A percentile compares a stretch with the other conserved stretches of the same genome.
Conservation (phyloP, 2,888 invertebrate species). For the Heliconius erato region DNA sequence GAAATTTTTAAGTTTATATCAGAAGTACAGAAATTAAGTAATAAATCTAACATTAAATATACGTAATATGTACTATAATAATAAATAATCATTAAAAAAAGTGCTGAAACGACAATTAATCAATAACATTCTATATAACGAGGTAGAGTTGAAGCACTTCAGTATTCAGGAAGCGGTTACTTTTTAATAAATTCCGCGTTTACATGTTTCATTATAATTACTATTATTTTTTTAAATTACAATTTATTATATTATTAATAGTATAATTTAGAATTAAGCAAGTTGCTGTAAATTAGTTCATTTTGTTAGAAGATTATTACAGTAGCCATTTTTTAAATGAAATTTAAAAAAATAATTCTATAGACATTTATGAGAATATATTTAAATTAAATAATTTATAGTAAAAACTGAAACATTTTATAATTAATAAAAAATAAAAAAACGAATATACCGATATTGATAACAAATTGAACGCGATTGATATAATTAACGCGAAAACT, state of each 20-base stretch:
- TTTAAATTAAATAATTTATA: neutral
- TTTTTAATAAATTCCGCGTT: slow-evolving; percentile 29
- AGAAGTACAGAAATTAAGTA: too few species aligned
- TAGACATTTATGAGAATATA: too few species aligned
- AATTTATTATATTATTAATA: neutral
- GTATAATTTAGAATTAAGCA: neutral
- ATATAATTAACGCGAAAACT: neutral
- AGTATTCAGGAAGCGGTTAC: slow-evolving; percentile 37
- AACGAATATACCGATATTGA: too few species aligned
- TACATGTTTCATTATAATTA: slow-evolving; percentile 1
- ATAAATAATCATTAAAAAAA: neutral
- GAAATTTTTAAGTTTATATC: neutral
- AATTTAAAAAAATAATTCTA: too few species aligned
- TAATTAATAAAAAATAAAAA: too few species aligned
- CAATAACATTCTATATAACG: slow-evolving; percentile 5
- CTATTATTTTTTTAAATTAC: neutral
- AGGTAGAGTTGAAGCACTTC: neutral
- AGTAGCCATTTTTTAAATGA: neutral
- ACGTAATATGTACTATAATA: neutral
- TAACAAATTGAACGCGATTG: neutral
- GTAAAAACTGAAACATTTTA: neutral
- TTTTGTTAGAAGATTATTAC: too few species aligned
- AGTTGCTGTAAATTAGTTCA: too few species aligned
- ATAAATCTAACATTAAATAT: too few species aligned
- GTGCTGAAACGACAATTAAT: neutral